These are phyloP conservation scores for Meliscaeva auricollis DNA, from an alignment of 2,888 invertebrate genomes.

Conservation along the genomic window DNA sequence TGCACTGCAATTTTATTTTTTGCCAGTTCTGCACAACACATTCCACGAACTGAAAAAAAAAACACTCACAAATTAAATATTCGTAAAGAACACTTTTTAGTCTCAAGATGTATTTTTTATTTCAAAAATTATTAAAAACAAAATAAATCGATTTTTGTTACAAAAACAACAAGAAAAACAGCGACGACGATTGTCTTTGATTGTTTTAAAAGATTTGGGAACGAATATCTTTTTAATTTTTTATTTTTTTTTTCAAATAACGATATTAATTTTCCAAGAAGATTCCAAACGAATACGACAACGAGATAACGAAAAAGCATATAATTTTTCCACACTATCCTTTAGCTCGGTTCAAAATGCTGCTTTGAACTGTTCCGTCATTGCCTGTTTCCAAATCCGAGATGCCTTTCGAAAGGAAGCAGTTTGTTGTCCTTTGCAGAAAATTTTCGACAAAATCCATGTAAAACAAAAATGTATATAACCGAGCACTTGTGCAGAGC, in stretches of 20 bases:
- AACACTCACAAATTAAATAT: too few species aligned
- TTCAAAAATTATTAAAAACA: too few species aligned
- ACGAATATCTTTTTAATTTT: too few species aligned
- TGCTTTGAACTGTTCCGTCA: conserved; percentile 66
- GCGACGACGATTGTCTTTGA: too few species aligned
- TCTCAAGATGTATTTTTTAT: too few species aligned
- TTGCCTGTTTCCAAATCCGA: conserved; percentile 48
- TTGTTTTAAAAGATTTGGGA: neutral
- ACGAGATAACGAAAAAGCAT: conserved; percentile 26
- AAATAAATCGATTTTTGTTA: too few species aligned
- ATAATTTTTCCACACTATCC: conserved; percentile 68
- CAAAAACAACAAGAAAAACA: too few species aligned
- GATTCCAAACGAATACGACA: neutral
- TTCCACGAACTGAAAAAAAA: too few species aligned
- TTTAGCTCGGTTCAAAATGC: conserved; percentile 60
- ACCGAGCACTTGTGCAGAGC: conserved; percentile 43
- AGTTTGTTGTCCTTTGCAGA: conserved; percentile 76
- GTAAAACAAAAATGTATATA: conserved; percentile 52
- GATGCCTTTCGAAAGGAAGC: conserved; percentile 61
- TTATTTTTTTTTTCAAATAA: neutral
- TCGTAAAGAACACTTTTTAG: too few species aligned
- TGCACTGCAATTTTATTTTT: too few species aligned
- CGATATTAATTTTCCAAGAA: neutral
- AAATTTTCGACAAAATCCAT: conserved; percentile 66
- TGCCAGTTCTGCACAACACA: too few species aligned